Conservation (phyloP, 2,113 vertebrate species). For the Perccottus glenii region DNA sequence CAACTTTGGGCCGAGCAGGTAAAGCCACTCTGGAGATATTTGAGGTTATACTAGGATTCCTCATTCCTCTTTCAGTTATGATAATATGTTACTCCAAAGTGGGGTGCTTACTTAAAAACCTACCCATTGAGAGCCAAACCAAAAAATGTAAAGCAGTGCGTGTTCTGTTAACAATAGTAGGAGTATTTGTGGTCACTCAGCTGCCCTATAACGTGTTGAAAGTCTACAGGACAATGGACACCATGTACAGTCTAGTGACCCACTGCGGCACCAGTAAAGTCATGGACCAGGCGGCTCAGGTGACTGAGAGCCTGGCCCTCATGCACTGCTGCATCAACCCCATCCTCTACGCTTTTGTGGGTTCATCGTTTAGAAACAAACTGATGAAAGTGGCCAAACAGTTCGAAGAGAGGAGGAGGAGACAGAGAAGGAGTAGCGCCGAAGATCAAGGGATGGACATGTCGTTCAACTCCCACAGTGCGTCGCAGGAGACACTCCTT, state of each 20-base stretch:
- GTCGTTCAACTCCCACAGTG: constrained; percentile 67
- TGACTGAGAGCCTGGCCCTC: constrained; percentile 88
- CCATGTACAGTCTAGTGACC: constrained; percentile 83
- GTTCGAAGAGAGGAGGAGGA: constrained; percentile 51
- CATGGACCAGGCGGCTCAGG: constrained; percentile 83
- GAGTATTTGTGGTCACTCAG: constrained; percentile 87
- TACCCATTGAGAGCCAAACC: constrained; percentile 76
- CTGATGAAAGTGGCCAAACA: constrained; percentile 83
- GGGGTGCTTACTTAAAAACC: constrained; percentile 74
- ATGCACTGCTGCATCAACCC: constrained; percentile 93
- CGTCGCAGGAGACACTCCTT: constrained; percentile 73
- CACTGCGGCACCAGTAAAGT: constrained; percentile 84
- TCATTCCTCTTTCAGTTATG: constrained; percentile 88
- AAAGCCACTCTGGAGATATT: constrained; percentile 84
- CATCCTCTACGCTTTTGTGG: constrained; percentile 87
- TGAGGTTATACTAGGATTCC: constrained; percentile 88
- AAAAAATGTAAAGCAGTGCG: constrained; percentile 82
- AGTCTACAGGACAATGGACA: constrained; percentile 85
- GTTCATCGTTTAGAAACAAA: constrained; percentile 85
- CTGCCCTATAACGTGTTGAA: constrained; percentile 90
- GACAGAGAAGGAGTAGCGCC: constrained; percentile 2
- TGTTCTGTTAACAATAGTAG: constrained; percentile 86
- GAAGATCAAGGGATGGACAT: constrained; percentile 57
- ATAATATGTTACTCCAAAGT: constrained; percentile 83
- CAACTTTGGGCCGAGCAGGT: constrained; percentile 67